phyloP scores from a whole-genome alignment of 2,888 invertebrate genomes.

The Metellina segmentata region DNA sequence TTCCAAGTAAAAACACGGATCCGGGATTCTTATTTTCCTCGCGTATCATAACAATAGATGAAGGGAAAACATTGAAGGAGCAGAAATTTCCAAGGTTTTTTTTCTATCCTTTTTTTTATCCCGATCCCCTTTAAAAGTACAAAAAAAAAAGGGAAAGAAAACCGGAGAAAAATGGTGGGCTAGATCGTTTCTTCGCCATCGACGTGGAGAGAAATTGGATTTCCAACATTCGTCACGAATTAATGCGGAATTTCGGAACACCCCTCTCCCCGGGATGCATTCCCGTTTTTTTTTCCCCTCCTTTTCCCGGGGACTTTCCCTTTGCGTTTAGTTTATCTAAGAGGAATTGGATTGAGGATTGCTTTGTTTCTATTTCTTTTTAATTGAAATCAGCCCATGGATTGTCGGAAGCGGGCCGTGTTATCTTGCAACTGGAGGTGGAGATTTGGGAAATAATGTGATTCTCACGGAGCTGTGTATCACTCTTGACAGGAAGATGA shows the following conservation, averaged over 20 bases:
- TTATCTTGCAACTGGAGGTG: too few relatives aligned
- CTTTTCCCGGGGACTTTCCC: background rate
- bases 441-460: background rate
- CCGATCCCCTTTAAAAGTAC: background rate
- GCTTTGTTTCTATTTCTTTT: conserved; percentile 8
- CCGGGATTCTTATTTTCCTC: conserved; percentile 60
- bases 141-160: background rate
- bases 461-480: background rate
- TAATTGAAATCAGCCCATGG: conserved; percentile 32
- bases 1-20: conserved; percentile 60
- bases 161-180: conserved; percentile 19
- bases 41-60: conserved; percentile 69
- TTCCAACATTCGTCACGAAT: conserved; percentile 67
- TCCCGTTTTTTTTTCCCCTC: background rate
- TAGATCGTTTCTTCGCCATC: conserved; percentile 55
- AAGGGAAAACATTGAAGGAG: conserved; percentile 10
- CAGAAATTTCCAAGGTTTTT: background rate
- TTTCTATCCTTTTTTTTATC: background rate
- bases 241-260: conserved; percentile 51
- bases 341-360: background rate
- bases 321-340: background rate
- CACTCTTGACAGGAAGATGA: too few relatives aligned
- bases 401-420: too few relatives aligned
- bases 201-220: conserved; percentile 63
- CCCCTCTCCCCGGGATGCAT: background rate